Conservation (phyloP, 2,113 vertebrate genomes). For the Tonatia bakeri region DNA sequence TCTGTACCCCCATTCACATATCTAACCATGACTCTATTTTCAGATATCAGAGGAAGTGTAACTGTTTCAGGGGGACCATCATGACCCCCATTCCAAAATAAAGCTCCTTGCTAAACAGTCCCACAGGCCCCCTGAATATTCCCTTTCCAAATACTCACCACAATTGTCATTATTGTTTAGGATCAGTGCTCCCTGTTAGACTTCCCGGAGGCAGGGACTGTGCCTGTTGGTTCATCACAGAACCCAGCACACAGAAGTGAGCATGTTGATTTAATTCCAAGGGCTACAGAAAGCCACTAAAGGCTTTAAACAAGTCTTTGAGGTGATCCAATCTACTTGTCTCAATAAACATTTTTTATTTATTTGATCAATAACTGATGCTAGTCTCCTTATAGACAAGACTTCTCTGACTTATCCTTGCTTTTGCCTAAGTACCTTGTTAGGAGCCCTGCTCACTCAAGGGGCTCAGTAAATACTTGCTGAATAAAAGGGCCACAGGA, state of each 20-base stretch:
- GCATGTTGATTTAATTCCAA: not conserved
- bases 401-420: not conserved
- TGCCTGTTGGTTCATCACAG: not conserved
- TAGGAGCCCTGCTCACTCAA: not conserved
- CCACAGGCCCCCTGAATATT: fast-evolving
- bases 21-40: not conserved
- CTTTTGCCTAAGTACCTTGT: not conserved
- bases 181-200: not conserved
- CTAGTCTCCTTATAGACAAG: not conserved
- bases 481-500: not conserved
- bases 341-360: not conserved
- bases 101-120: not conserved
- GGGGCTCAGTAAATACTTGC: not conserved
- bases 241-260: not conserved
- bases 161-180: not conserved
- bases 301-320: not conserved
- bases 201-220: not conserved
- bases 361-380: not conserved
- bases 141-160: not conserved
- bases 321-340: not conserved
- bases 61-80: not conserved
- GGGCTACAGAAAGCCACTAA: not conserved
- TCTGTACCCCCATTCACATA: not conserved
- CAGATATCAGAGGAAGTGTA: not conserved
- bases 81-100: too few species aligned